Conservation (phyloP, 2,797 vertebrate genomes). For the Carapus acus region DNA sequence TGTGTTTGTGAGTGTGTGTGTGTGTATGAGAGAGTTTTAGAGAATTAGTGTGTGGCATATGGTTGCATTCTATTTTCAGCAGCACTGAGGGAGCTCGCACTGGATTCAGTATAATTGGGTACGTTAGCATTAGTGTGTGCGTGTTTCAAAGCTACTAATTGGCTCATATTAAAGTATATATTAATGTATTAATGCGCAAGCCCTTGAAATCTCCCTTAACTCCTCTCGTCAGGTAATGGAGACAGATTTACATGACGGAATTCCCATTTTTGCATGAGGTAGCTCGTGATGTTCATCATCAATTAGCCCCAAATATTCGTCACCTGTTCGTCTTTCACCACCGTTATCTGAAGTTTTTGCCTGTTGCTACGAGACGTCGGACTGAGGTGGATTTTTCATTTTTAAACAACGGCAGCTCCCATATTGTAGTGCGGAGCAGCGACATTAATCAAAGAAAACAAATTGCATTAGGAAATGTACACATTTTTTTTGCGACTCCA, state of each 20-base stretch:
- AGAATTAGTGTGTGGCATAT: background rate
- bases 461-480: background rate
- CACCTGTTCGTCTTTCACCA: no score
- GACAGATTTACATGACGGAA: background rate
- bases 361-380: no score
- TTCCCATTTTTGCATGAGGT: no score
- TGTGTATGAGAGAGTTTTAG: no score
- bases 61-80: background rate
- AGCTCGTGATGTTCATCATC: background rate
- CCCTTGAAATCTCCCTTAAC: background rate
- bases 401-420: background rate
- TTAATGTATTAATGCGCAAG: background rate
- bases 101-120: background rate
- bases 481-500: slow-evolving; percentile 16
- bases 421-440: background rate
- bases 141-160: background rate
- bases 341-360: no score
- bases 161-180: background rate
- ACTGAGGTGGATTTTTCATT: background rate
- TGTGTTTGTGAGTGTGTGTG: background rate
- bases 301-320: background rate
- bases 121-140: background rate
- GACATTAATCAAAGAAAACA: slow-evolving; percentile 7
- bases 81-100: background rate
- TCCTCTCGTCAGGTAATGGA: background rate